Evolutionary conservation across 2,113 vertebrate species (phyloP).

Genomic region (Cryptotis parvus): DNA sequence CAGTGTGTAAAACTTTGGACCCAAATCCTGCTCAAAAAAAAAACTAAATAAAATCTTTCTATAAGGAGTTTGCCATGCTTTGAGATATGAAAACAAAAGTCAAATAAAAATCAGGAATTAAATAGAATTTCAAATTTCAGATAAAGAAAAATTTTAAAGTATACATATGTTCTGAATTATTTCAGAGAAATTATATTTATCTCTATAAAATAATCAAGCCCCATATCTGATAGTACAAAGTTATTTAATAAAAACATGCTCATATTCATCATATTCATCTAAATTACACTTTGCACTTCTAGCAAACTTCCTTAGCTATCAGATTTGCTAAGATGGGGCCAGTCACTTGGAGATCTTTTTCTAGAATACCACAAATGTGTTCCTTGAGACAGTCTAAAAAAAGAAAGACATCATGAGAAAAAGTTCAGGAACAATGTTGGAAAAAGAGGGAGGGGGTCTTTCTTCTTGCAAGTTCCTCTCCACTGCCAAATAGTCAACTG

Average conservation of each 20-base stretch:
- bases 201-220: not conserved
- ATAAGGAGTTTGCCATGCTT: not conserved
- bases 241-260: too few species aligned
- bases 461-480: not conserved
- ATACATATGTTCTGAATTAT: not conserved
- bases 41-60: slow-evolving; percentile 9
- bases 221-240: not conserved
- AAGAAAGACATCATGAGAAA: not conserved
- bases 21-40: slow-evolving; percentile 25
- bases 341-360: not conserved
- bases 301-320: not conserved
- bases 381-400: not conserved
- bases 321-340: not conserved
- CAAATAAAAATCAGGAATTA: not conserved
- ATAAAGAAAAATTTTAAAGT: not conserved
- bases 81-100: slow-evolving; percentile 25
- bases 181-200: not conserved
- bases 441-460: not conserved
- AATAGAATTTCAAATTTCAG: slow-evolving; percentile 28
- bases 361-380: not conserved
- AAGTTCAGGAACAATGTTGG: not conserved
- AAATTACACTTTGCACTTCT: not conserved
- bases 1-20: not conserved
- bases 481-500: slow-evolving; percentile 12
- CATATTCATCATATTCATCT: not conserved